These are phyloP conservation scores for Mugil cephalus DNA, from an alignment of 2,113 vertebrate genomes.

Conservation along the genomic window DNA sequence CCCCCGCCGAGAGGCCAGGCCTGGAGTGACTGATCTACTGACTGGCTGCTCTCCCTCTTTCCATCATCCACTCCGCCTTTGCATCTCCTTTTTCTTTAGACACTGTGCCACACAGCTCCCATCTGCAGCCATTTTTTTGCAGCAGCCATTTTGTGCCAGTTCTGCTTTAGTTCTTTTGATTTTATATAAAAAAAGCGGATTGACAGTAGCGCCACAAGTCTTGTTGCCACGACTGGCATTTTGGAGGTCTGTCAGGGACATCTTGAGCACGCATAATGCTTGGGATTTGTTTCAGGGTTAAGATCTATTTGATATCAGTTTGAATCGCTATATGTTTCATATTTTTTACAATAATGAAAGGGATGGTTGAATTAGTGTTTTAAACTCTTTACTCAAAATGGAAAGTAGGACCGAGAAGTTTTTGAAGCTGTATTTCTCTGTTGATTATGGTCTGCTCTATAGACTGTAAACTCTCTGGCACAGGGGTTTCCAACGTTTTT, in stretches of 20 bases:
- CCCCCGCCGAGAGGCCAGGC: slow-evolving; percentile 89
- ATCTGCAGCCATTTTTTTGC: slow-evolving; percentile 74
- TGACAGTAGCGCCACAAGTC: slow-evolving; percentile 66
- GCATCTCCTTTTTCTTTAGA: slow-evolving; percentile 56
- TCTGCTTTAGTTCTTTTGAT: slow-evolving; percentile 54
- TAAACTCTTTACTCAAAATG: too few relatives aligned
- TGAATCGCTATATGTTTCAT: slow-evolving; percentile 28
- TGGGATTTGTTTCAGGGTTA: slow-evolving; percentile 65
- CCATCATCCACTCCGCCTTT: slow-evolving; percentile 62
- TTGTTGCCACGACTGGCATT: slow-evolving; percentile 69
- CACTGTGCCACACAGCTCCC: slow-evolving; percentile 59
- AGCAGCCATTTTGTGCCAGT: slow-evolving; percentile 74
- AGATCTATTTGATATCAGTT: slow-evolving; percentile 50
- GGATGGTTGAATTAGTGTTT: slow-evolving; percentile 1
- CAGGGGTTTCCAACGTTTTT: too few relatives aligned
- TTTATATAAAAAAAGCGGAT: slow-evolving; percentile 59
- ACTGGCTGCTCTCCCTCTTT: slow-evolving; percentile 77
- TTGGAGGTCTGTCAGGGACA: slow-evolving; percentile 75
- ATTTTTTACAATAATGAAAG: not conserved
- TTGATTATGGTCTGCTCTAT: too few relatives aligned
- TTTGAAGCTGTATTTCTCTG: too few relatives aligned
- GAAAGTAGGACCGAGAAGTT: too few relatives aligned
- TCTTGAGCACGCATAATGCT: slow-evolving; percentile 65
- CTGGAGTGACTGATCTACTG: slow-evolving; percentile 84
- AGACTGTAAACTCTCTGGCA: too few relatives aligned